Evolutionary conservation across 2,797 vertebrate genomes (phyloP), one percentile per base, ranked within the genome.

Genomic region (Xerus rutilus): DNA sequence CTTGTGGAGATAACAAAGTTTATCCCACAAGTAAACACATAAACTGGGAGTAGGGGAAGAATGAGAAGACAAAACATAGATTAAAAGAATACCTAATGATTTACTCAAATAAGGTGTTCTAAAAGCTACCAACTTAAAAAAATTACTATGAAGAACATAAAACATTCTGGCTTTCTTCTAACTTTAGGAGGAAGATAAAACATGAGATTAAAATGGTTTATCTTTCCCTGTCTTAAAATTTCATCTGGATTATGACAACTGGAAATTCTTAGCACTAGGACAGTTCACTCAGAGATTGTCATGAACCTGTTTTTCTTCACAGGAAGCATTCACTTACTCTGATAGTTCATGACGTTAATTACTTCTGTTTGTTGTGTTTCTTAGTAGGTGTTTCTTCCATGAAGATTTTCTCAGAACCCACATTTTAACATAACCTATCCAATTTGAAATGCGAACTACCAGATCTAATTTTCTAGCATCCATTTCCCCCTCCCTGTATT

Each of bases 401-500:
- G 30, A 65, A 81, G 0, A 21, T 95, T 49, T 74, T 89, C 57
- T 87, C 4, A 76, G 28, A 93, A 82, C 11, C 43, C 0, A 52
- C 39, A 52, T 32, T 93, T 85, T 77, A 87, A 94, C 62, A 45
- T 84, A 45, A 85, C 8, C 23, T 62, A 81, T n/a, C 0, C 35
- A 32, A 81, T 87, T 82, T 93, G 73, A 92, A 86, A 97, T 70
- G 76, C 49, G 78, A 93, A 89, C 52, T 72, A 59, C 14, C 35
- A 67, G 32, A 74, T 85, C 30, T 86, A 91, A 92, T 94, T 88
- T 91, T 35, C 64, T 32, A 7, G 90, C 54, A 69, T 94, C n/a
- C 32, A 43, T n/a, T 89, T 43, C 86, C 43, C 18, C 21, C 17
- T 93, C 72, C 28, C 23, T 94, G 10, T 25, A 65, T 47, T 43